Conservation (phyloP, 2,113 vertebrate species). For the Sceloporus tristichus region DNA sequence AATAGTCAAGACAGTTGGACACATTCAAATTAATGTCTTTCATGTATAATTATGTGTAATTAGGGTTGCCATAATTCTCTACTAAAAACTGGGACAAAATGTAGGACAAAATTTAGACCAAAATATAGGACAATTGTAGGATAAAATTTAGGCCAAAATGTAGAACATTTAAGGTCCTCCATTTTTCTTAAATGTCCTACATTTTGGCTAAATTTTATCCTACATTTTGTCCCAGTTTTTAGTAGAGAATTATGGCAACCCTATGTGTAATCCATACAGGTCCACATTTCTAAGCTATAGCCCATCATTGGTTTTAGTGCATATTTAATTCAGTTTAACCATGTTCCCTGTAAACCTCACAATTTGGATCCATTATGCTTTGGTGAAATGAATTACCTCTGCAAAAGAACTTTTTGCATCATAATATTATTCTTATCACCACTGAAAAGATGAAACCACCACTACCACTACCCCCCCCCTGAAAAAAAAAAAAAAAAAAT, state of each 20-base stretch:
- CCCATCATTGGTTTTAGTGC: accelerated
- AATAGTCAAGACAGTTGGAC: neutral
- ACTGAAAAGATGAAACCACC: neutral
- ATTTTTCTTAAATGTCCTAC: too few species aligned
- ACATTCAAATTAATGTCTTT: neutral
- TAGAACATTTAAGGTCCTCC: too few species aligned
- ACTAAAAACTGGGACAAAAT: too few species aligned
- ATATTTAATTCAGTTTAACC: neutral
- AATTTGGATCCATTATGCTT: neutral
- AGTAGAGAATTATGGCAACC: too few species aligned
- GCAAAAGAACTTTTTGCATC: neutral
- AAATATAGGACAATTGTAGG: too few species aligned
- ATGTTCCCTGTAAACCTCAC: neutral
- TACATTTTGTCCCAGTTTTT: too few species aligned
- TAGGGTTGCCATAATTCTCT: too few species aligned
- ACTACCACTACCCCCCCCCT: too few species aligned
- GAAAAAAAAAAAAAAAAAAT: too few species aligned
- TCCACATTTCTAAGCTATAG: constrained; percentile 11
- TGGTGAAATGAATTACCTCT: neutral
- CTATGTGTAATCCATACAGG: neutral
- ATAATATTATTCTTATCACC: neutral
- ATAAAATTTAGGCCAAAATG: too few species aligned
- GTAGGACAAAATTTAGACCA: too few species aligned
- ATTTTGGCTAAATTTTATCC: too few species aligned
- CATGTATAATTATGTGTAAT: neutral